Percentiles rank a stretch among this genome's conserved stretches.
Conservation (phyloP, 2,113 vertebrate genomes). For the Verasper variegatus region DNA sequence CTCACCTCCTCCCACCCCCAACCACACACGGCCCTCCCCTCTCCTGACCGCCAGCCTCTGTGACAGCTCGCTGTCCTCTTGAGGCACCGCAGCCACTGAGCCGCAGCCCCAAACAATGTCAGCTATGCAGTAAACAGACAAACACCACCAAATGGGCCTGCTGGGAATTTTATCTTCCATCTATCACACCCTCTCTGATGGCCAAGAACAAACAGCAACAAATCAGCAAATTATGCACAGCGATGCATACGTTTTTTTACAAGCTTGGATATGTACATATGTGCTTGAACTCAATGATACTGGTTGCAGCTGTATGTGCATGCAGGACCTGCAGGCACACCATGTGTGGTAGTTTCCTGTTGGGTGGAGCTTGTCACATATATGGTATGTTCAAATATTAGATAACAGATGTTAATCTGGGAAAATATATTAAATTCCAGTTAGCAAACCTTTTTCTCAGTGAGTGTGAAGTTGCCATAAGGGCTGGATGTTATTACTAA, state of each 20-base stretch:
- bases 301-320: no score
- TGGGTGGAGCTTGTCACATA: background rate
- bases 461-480: background rate
- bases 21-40: conserved; percentile 23
- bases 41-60: conserved; percentile 69
- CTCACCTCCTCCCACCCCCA: conserved; percentile 20
- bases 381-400: no score
- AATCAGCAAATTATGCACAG: conserved; percentile 27
- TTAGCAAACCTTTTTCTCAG: background rate
- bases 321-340: background rate
- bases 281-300: background rate
- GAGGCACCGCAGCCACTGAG: conserved; percentile 61
- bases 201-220: conserved; percentile 29
- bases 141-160: conserved; percentile 68
- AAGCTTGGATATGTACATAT: background rate
- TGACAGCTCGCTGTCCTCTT: conserved; percentile 55
- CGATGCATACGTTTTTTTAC: conserved; percentile 3
- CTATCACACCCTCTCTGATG: conserved; percentile 37
- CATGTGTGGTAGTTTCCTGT: background rate
- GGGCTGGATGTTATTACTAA: background rate
- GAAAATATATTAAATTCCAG: background rate
- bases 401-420: background rate
- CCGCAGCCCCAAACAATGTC: conserved; percentile 82
- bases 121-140: conserved; percentile 84
- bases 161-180: conserved; percentile 56